A percentile compares a stretch with the other conserved stretches of the same genome.
Evolutionary conservation across 2,888 invertebrate genomes (phyloP).

Genomic region (Pachliopta kotzebuea): DNA sequence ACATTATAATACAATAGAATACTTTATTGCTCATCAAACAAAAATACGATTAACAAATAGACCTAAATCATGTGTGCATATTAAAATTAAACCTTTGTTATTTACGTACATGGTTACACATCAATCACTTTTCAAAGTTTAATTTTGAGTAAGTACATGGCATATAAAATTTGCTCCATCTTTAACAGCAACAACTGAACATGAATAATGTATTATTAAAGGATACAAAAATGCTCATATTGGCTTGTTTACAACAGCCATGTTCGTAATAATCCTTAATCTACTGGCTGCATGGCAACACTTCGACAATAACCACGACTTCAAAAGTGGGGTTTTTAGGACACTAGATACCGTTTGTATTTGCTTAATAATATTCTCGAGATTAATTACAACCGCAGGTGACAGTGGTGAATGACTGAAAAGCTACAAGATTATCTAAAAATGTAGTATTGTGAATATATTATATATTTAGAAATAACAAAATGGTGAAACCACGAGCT

Average conservation of each 20-base stretch:
- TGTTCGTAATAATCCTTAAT: neutral
- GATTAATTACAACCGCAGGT: constrained; percentile 10
- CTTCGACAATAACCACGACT: neutral
- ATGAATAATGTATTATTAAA: neutral
- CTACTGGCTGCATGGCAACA: neutral
- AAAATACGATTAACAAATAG: too few relatives aligned
- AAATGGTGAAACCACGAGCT: neutral
- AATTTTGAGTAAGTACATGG: too few relatives aligned
- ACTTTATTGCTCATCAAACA: too few relatives aligned
- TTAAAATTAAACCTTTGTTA: too few relatives aligned
- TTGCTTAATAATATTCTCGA: constrained; percentile 1
- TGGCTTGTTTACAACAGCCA: neutral
- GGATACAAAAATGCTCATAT: neutral
- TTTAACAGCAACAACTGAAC: too few relatives aligned
- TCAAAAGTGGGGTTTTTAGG: neutral
- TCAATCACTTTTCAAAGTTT: too few relatives aligned
- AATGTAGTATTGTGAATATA: neutral
- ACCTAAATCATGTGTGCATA: too few relatives aligned
- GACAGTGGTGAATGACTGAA: neutral
- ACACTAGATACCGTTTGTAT: neutral
- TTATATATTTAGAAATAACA: neutral
- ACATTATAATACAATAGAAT: too few relatives aligned
- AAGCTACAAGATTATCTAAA: neutral
- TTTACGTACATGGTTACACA: too few relatives aligned
- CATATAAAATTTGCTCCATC: too few relatives aligned